phyloP scores from a whole-genome alignment of 1,140 invertebrate species.

The Choristoneura fumiferana region DNA sequence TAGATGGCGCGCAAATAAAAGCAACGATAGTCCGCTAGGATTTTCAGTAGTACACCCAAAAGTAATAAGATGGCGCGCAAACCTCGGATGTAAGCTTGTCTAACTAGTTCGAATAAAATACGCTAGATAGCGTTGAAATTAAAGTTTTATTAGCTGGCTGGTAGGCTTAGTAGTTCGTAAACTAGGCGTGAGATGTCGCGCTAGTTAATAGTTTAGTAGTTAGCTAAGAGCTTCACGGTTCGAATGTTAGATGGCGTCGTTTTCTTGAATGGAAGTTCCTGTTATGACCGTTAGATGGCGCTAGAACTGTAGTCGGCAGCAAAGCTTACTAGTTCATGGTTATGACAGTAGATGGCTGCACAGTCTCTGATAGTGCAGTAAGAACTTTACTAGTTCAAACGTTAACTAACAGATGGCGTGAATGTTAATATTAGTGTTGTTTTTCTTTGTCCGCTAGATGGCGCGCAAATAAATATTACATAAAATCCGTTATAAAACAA shows the following conservation, averaged over 20 bases:
- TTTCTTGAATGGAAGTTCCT: background rate
- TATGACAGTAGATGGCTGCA: background rate
- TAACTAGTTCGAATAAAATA: too few species aligned
- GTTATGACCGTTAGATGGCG: background rate
- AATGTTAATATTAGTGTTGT: background rate
- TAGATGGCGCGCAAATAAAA: conserved; percentile 3
- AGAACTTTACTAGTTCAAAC: too few species aligned
- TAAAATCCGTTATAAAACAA: too few species aligned
- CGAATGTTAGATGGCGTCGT: background rate
- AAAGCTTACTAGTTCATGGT: background rate
- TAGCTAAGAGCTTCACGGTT: too few species aligned
- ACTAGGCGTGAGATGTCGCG: too few species aligned
- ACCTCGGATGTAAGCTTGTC: too few species aligned
- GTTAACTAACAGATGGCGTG: background rate
- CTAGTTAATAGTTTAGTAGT: too few species aligned
- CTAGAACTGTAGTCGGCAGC: background rate
- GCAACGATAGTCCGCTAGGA: too few species aligned
- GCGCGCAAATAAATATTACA: background rate
- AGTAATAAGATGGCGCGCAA: background rate
- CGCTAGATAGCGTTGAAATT: too few species aligned
- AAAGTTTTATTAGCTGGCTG: too few species aligned
- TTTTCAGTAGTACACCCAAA: background rate
- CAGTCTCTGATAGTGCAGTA: too few species aligned
- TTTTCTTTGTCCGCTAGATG: background rate
- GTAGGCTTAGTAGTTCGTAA: too few species aligned